Conservation (phyloP, 2,888 invertebrate species). For the Podotricha telesiphe region DNA sequence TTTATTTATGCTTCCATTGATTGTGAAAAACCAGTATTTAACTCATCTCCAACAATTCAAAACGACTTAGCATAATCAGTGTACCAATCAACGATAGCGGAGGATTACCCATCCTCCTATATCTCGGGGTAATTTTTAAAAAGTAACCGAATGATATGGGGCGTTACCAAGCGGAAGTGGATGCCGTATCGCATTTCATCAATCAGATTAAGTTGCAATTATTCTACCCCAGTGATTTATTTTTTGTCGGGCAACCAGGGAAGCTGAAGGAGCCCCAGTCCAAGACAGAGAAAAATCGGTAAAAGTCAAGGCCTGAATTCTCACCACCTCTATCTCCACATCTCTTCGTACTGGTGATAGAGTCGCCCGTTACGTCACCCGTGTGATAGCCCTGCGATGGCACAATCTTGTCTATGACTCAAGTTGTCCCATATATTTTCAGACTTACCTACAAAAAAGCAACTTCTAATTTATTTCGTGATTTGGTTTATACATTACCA, state of each 20-base stretch:
- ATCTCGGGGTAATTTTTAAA: constrained; percentile 67
- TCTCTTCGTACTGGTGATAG: constrained; percentile 81
- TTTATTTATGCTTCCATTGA: constrained; percentile 74
- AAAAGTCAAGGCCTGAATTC: constrained; percentile 66
- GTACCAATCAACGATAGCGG: constrained; percentile 63
- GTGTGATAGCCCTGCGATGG: constrained; percentile 76
- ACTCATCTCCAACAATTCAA: constrained; percentile 66
- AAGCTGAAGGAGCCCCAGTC: constrained; percentile 83
- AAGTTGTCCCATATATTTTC: constrained; percentile 84
- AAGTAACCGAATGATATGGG: constrained; percentile 78
- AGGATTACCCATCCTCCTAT: constrained; percentile 76
- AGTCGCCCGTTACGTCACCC: constrained; percentile 82
- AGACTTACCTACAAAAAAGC: constrained; percentile 64
- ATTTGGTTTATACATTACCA: background rate
- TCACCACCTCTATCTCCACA: constrained; percentile 60
- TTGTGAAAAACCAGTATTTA: constrained; percentile 76
- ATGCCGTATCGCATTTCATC: constrained; percentile 80
- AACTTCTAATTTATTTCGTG: background rate
- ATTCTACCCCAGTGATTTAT: constrained; percentile 60
- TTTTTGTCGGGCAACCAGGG: constrained; percentile 70
- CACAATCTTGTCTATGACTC: constrained; percentile 68
- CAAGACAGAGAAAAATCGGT: constrained; percentile 84
- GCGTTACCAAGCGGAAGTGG: too few species aligned
- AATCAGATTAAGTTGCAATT: constrained; percentile 64
- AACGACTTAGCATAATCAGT: constrained; percentile 60